Evolutionary conservation across 64 coral and sea anemone species (phyloP).

Genomic region (Actinia tenebrosa): DNA sequence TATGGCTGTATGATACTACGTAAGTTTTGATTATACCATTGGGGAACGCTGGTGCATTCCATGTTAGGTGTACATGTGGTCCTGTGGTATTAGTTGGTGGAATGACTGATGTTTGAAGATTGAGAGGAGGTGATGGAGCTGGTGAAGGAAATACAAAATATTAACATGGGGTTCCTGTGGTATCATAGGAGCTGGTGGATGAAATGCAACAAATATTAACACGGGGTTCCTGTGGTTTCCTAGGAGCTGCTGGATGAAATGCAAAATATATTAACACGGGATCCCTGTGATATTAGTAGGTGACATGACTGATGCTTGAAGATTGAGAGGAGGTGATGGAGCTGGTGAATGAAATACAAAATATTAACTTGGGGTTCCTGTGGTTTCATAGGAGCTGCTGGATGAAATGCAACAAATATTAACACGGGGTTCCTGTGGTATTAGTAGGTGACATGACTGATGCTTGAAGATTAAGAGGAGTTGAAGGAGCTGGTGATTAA

Average conservation of each 20-base stretch:
- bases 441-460: not conserved
- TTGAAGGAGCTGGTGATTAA: not conserved
- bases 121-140: not conserved
- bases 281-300: not conserved
- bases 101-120: not conserved
- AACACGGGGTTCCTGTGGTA: not conserved
- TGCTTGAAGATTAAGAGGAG: not conserved
- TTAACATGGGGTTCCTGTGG: too few species aligned
- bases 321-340: not conserved
- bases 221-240: not conserved
- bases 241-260: not conserved
- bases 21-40: not conserved
- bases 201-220: too few species aligned
- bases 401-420: too few species aligned
- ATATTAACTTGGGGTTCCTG: not conserved
- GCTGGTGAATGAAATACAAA: too few species aligned
- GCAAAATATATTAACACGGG: too few species aligned
- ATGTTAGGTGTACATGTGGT: constrained; percentile 1
- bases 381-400: not conserved
- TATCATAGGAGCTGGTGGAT: too few species aligned
- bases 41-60: not conserved
- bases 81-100: not conserved
- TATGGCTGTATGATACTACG: not conserved
- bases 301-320: not conserved
- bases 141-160: not conserved